A percentile compares a stretch with the other conserved stretches of the same genome.
These are phyloP conservation scores for Suncus etruscus DNA, from an alignment of 2,113 vertebrate genomes.

Conservation along the genomic window DNA sequence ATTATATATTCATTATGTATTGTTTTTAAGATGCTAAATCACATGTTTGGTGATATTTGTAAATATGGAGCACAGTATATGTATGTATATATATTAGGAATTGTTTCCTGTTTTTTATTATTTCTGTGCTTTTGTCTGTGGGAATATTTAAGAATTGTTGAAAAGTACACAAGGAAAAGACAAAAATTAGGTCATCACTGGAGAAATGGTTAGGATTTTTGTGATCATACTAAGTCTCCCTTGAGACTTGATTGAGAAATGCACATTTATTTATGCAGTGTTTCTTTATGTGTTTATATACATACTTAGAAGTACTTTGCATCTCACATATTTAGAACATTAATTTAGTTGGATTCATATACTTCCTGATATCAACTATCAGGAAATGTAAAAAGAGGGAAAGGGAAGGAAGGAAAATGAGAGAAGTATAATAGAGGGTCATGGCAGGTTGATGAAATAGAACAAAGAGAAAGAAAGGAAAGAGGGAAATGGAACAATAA, in stretches of 20 bases:
- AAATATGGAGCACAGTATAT: not conserved
- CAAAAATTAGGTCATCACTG: not conserved
- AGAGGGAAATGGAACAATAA: no score
- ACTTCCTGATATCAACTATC: constrained; percentile 51
- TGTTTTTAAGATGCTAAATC: no score
- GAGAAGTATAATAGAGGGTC: not conserved
- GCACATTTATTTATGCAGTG: constrained; percentile 27
- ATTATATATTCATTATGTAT: not conserved
- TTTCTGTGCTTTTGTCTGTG: constrained; percentile 29
- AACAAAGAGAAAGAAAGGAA: not conserved
- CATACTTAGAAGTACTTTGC: not conserved
- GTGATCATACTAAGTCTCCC: not conserved
- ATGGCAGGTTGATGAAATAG: not conserved
- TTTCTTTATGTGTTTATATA: constrained; percentile 53
- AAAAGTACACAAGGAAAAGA: not conserved
- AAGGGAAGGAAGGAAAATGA: not conserved
- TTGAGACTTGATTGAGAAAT: constrained; percentile 23
- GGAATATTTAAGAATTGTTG: not conserved
- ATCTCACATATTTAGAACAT: constrained; percentile 47
- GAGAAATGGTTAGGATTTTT: not conserved
- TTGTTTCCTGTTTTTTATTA: no score
- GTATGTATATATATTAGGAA: no score
- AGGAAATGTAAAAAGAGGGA: not conserved
- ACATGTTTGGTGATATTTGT: not conserved
- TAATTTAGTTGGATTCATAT: constrained; percentile 22